These are phyloP conservation scores for Cynopterus brachyotis DNA, from an alignment of 2,113 vertebrate species.

Conservation along the genomic window DNA sequence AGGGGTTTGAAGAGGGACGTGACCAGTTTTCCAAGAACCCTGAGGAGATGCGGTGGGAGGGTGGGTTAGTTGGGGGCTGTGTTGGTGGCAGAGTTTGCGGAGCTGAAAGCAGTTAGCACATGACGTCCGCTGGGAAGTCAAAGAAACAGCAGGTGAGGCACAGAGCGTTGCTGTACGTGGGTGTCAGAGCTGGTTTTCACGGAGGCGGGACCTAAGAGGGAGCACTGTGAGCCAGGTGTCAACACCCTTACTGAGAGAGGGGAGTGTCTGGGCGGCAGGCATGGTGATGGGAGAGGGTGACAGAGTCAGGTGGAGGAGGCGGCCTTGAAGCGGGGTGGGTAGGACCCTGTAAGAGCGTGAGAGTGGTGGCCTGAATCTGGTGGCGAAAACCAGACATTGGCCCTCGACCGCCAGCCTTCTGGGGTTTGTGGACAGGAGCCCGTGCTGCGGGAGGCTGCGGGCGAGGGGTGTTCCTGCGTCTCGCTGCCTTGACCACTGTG, in stretches of 20 bases:
- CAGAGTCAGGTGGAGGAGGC: background rate
- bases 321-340: background rate
- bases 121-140: background rate
- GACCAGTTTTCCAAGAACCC: background rate
- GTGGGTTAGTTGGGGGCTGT: background rate
- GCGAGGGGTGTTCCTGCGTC: background rate
- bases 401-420: background rate
- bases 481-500: background rate
- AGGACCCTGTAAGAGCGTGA: background rate
- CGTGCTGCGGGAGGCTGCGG: background rate
- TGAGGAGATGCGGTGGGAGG: background rate
- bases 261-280: background rate
- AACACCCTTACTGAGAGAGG: background rate
- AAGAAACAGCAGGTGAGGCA: background rate
- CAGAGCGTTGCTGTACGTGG: background rate
- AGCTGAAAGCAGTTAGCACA: background rate
- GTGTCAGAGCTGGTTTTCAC: background rate
- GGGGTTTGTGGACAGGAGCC: background rate
- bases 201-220: background rate
- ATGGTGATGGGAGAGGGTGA: background rate
- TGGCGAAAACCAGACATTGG: background rate
- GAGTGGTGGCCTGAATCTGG: background rate
- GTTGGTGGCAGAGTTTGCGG: background rate
- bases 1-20: background rate
- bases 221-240: background rate